Conservation (phyloP, 1,140 invertebrate genomes). For the Monochamus saltuarius region DNA sequence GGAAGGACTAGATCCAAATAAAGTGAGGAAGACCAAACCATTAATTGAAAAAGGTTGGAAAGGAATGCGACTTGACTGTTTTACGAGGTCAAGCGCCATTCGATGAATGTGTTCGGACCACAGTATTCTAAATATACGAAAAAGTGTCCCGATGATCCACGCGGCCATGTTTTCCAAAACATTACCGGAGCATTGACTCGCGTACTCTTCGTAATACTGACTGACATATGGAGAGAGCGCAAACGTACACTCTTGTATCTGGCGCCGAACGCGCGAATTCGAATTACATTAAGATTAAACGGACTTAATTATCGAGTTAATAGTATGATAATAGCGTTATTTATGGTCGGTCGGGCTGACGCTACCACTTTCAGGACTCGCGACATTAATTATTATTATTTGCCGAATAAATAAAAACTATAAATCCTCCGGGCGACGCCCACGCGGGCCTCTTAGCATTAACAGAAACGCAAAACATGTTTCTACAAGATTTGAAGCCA, state of each 20-base stretch:
- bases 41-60: too few species aligned
- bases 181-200: constrained; percentile 20
- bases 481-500: neutral
- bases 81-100: too few species aligned
- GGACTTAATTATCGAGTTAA: constrained; percentile 37
- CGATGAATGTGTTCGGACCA: neutral
- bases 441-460: neutral
- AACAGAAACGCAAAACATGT: neutral
- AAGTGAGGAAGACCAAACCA: too few species aligned
- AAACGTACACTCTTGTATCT: constrained; percentile 18
- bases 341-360: constrained; percentile 25
- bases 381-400: constrained; percentile 28
- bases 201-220: constrained; percentile 7
- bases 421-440: neutral
- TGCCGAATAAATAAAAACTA: constrained; percentile 6
- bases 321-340: constrained; percentile 36
- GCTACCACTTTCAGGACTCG: constrained; percentile 23
- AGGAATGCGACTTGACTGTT: too few species aligned
- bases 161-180: constrained; percentile 1
- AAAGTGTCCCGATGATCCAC: neutral
- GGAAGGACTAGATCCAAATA: too few species aligned
- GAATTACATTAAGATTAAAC: constrained; percentile 40
- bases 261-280: constrained; percentile 35
- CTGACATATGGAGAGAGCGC: constrained; percentile 8
- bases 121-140: neutral